These are phyloP conservation scores for Achlya flavicornis DNA, from an alignment of 2,888 invertebrate genomes.

Conservation along the genomic window DNA sequence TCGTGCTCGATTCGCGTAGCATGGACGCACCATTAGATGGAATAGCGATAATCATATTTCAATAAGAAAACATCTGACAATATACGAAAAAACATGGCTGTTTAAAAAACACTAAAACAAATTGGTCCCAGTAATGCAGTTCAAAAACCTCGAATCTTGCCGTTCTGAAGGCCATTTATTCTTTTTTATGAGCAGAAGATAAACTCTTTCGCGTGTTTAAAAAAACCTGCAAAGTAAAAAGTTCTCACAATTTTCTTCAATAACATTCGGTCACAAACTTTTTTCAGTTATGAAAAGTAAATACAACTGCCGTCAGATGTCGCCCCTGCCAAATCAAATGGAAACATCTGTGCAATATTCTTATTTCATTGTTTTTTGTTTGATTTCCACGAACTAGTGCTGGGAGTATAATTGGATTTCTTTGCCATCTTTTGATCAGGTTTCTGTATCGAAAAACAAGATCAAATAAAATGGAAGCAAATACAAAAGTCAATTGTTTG, in stretches of 20 bases:
- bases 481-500: neutral
- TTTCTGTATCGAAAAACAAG: neutral
- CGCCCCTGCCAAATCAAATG: neutral
- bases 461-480: neutral
- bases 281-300: neutral
- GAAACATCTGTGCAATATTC: neutral
- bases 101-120: neutral
- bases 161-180: neutral
- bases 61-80: no score
- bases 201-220: no score
- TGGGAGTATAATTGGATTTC: neutral
- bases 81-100: neutral
- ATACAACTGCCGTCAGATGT: neutral
- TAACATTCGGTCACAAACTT: neutral
- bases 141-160: neutral
- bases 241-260: neutral
- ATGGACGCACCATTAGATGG: no score
- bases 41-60: no score
- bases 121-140: neutral
- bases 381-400: neutral
- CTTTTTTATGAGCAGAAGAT: no score
- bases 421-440: neutral
- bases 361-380: neutral
- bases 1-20: no score
- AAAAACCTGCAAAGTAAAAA: no score